These are phyloP conservation scores for Artemia sinica DNA, from an alignment of 2,888 invertebrate species.

Conservation along the genomic window DNA sequence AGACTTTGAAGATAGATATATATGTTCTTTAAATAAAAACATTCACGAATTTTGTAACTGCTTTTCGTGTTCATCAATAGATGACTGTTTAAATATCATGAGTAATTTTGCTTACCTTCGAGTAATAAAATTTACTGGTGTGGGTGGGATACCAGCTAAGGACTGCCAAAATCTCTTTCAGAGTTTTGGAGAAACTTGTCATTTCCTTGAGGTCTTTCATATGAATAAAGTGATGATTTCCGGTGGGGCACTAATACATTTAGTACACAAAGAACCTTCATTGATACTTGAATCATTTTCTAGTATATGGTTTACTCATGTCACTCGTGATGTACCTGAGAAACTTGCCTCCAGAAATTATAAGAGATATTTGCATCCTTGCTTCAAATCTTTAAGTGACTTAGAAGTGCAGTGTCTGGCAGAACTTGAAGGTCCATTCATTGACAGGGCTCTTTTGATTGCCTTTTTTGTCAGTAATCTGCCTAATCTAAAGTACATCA, in stretches of 20 bases:
- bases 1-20: neutral
- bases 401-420: too few species aligned
- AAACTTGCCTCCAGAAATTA: too few species aligned
- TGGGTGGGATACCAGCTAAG: neutral
- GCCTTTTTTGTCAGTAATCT: too few species aligned
- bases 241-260: neutral
- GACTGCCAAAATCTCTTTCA: neutral
- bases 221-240: neutral
- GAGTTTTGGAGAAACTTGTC: neutral
- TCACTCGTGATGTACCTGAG: too few species aligned
- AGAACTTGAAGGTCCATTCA: too few species aligned
- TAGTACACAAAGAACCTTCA: too few species aligned
- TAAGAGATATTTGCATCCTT: too few species aligned
- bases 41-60: neutral
- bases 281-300: too few species aligned
- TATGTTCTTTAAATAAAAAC: neutral
- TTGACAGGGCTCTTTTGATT: too few species aligned
- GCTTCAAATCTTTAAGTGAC: too few species aligned
- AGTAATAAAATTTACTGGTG: neutral
- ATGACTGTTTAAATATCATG: neutral
- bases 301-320: too few species aligned
- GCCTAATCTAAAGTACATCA: too few species aligned
- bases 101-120: neutral
- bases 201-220: neutral
- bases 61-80: neutral